These are phyloP conservation scores for Abramis brama DNA, from an alignment of 2,113 vertebrate species.

Conservation along the genomic window DNA sequence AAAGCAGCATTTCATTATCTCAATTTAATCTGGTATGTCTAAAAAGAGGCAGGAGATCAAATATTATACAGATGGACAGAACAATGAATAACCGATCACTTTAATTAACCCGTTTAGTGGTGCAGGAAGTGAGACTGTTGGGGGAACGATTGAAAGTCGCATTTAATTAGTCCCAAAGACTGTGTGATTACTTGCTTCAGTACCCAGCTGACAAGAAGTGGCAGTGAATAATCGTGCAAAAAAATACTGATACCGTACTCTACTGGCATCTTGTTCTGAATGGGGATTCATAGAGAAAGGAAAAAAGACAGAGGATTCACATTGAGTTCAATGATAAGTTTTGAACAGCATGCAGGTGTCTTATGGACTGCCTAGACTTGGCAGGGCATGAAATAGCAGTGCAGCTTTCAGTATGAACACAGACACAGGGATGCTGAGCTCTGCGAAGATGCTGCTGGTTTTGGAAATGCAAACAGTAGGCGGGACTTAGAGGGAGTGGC, in stretches of 20 bases:
- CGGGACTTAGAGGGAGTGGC: background rate
- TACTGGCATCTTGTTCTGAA: background rate
- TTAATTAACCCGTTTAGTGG: slow-evolving; percentile 45
- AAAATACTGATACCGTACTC: background rate
- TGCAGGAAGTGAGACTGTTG: slow-evolving; percentile 29
- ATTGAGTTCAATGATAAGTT: slow-evolving; percentile 5
- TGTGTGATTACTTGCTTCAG: slow-evolving; percentile 19
- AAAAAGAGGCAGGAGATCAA: background rate
- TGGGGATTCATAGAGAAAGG: background rate
- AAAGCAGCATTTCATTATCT: slow-evolving; percentile 6
- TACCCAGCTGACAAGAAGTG: slow-evolving; percentile 19
- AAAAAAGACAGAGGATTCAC: background rate
- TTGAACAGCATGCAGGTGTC: background rate
- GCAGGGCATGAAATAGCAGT: slow-evolving; percentile 2
- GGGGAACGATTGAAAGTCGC: background rate
- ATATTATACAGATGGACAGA: background rate
- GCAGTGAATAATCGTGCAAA: background rate
- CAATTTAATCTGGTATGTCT: background rate
- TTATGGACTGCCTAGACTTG: background rate
- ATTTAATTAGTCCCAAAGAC: slow-evolving; percentile 26
- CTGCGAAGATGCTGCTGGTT: background rate
- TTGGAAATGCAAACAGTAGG: background rate
- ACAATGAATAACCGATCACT: slow-evolving; percentile 6
- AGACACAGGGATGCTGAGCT: background rate
- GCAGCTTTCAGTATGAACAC: background rate